These are phyloP conservation scores for Lucilia cuprina DNA, from an alignment of 1,140 invertebrate species.

Conservation along the genomic window DNA sequence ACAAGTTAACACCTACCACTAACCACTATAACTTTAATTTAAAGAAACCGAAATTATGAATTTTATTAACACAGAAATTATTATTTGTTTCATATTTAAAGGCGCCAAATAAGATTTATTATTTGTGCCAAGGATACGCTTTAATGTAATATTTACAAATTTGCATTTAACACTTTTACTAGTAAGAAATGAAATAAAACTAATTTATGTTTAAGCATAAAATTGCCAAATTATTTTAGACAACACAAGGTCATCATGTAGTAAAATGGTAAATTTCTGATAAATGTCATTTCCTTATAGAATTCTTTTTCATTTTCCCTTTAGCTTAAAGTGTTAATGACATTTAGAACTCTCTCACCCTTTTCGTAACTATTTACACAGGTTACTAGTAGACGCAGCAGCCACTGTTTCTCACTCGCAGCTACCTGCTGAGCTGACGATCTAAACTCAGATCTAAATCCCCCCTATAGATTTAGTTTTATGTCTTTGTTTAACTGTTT, in stretches of 20 bases:
- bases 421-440: neutral
- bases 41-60: neutral
- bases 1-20: constrained; percentile 24
- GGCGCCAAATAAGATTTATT: constrained; percentile 20
- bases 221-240: neutral
- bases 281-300: constrained; percentile 8
- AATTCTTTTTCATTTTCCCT: neutral
- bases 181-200: neutral
- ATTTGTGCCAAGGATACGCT: neutral
- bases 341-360: neutral
- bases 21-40: neutral
- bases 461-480: neutral
- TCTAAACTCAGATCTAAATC: neutral
- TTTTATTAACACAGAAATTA: neutral
- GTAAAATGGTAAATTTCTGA: neutral
- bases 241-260: neutral
- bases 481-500: neutral
- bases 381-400: no score
- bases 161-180: neutral
- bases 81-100: neutral
- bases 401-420: neutral
- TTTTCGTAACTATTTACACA: neutral
- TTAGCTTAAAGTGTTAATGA: constrained; percentile 15
- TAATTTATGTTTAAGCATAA: neutral
- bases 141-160: constrained; percentile 27